Conservation (phyloP, 2,113 vertebrate genomes). For the Cynoglossus semilaevis region DNA sequence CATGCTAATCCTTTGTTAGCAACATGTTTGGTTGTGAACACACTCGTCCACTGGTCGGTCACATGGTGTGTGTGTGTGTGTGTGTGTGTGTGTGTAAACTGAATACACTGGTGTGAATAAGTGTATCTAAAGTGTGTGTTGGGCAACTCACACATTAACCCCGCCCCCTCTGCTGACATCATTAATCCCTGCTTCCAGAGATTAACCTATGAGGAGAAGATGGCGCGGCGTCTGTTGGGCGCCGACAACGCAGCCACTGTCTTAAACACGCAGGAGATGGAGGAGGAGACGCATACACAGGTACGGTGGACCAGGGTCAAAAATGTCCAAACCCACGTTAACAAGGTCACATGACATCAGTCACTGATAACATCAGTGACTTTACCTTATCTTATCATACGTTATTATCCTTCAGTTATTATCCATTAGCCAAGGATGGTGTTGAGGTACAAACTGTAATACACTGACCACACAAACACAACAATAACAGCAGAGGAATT, state of each 20-base stretch:
- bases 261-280: constrained; percentile 87
- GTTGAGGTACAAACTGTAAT: neutral
- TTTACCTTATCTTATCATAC: too few species aligned
- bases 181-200: constrained; percentile 83
- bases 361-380: too few species aligned
- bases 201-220: constrained; percentile 98
- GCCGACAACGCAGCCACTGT: constrained; percentile 93
- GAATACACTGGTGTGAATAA: too few species aligned
- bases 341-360: too few species aligned
- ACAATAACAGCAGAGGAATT: constrained; percentile 15
- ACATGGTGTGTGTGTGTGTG: constrained; percentile 37
- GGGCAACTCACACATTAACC: constrained; percentile 71
- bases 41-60: neutral
- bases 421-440: too few species aligned
- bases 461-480: constrained; percentile 5
- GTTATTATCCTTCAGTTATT: too few species aligned
- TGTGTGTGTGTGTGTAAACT: neutral
- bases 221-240: constrained; percentile 94
- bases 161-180: constrained; percentile 43
- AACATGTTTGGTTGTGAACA: too few species aligned
- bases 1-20: too few species aligned
- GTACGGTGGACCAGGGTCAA: constrained; percentile 70
- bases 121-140: constrained; percentile 6
- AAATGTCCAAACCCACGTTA: too few species aligned
- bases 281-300: constrained; percentile 86